Percentiles rank a stretch among this genome's conserved stretches.
Conservation (phyloP, 2,888 invertebrate species). For the Cerastoderma edule region DNA sequence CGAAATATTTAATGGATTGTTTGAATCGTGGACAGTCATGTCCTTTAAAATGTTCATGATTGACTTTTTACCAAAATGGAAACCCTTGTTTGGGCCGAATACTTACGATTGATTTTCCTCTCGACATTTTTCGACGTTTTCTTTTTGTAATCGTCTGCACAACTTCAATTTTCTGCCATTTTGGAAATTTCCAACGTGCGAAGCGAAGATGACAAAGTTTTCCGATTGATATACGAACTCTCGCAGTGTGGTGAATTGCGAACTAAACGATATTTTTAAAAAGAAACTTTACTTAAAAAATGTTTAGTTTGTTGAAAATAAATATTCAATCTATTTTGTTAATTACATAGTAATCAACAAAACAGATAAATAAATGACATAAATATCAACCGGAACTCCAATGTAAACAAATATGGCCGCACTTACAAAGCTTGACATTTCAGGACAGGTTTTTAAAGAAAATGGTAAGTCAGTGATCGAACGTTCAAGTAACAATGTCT, state of each 20-base stretch:
- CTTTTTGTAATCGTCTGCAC: conserved; percentile 19
- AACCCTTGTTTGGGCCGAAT: too few relatives aligned
- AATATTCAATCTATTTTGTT: too few relatives aligned
- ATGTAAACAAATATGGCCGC: conserved; percentile 72
- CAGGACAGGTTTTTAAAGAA: conserved; percentile 45
- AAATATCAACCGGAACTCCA: conserved; percentile 37
- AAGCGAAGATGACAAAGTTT: neutral
- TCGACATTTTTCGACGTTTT: conserved; percentile 3
- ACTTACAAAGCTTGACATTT: conserved; percentile 52
- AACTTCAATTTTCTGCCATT: neutral
- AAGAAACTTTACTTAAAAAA: too few relatives aligned
- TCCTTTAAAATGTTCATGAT: too few relatives aligned
- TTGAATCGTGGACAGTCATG: too few relatives aligned
- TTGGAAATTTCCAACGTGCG: neutral
- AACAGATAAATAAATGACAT: neutral
- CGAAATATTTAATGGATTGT: too few relatives aligned
- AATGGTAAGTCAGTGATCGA: too few relatives aligned
- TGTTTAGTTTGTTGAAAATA: too few relatives aligned
- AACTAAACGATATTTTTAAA: too few relatives aligned
- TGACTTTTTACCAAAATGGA: too few relatives aligned
- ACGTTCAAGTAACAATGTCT: too few relatives aligned
- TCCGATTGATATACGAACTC: neutral
- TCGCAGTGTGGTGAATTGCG: too few relatives aligned
- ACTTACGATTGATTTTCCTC: conserved; percentile 20
- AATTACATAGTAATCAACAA: neutral